Evolutionary conservation across 2,888 invertebrate genomes (phyloP).

Genomic region (Trachelus troglodyta): DNA sequence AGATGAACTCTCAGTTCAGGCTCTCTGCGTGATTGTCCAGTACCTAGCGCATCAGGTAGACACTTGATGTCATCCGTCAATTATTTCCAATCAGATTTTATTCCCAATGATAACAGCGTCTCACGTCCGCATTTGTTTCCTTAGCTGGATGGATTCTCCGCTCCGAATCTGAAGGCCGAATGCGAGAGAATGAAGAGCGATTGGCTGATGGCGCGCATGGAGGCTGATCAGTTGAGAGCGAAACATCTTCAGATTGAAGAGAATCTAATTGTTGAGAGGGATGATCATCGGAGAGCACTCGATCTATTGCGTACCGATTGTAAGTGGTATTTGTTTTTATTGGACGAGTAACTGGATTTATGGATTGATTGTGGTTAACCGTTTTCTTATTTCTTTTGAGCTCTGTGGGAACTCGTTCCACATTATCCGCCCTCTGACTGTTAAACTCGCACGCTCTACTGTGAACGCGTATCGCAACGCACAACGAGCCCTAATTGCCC

Average conservation of each 20-base stretch:
- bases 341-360: background rate
- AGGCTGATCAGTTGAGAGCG: conserved; percentile 66
- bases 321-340: conserved; percentile 39
- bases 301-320: conserved; percentile 59
- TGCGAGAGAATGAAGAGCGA: conserved; percentile 67
- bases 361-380: background rate
- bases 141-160: conserved; percentile 73
- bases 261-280: conserved; percentile 60
- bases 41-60: conserved; percentile 77
- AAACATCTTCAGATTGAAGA: conserved; percentile 62
- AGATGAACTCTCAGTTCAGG: conserved; percentile 80
- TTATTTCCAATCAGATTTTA: background rate
- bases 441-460: background rate
- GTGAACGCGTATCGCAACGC: conserved; percentile 1
- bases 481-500: conserved; percentile 43
- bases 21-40: conserved; percentile 85
- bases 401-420: background rate
- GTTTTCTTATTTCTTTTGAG: background rate
- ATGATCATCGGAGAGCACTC: conserved; percentile 55
- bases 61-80: background rate
- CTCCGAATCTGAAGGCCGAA: conserved; percentile 69
- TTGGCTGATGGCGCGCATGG: conserved; percentile 65
- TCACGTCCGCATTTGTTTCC: conserved; percentile 38
- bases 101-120: background rate
- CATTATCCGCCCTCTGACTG: background rate